Evolutionary conservation across 1,140 invertebrate genomes (phyloP), one percentile per base, ranked within the genome.

Genomic region (Rhagoletis pomonella): DNA sequence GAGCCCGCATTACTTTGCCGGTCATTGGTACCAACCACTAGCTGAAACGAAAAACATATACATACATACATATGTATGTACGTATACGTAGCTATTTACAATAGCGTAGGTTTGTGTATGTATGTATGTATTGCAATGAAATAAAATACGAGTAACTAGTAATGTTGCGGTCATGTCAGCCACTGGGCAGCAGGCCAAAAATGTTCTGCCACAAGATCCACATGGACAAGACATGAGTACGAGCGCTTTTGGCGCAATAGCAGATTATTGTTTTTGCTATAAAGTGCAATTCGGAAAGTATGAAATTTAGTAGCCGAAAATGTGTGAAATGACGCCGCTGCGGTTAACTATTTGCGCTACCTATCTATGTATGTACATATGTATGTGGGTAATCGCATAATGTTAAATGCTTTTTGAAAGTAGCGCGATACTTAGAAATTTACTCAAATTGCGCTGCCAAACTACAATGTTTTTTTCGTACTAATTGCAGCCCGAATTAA

Each of bases 91-190:
- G 29, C 29, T 62, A 62, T 62, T 62, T 62, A n/a, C 60, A 17
- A 14, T 7, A 17, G 17, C 17, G 60, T 62, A 62, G 2, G 60
- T 1, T 62, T 62, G 60, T 62, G 50, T 55, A 14, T 65, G 42
- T 55, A 14, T 65, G 42, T 55, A 10, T 10, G 50, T 4, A 47
- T 14, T 73, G 69, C 14, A 47, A 3, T 73, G 69, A 73, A 47
- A 73, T 73, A 73, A 73, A 47, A 73, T 73, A 73, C 69, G 69
- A 73, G 29, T 44, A 47, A 12, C 73, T 81, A 50, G 44, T 55
- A 55, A 81, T 50, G 73, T 55, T 81, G 73, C 73, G 73, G 73
- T 81, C 47, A 55, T 81, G 73, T 81, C 73, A 81, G 73, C 9
- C 73, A 19, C 3, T 81, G 47, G 73, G 73, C 73, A 81, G 19